Conservation (phyloP, 2,113 vertebrate genomes). For the Campylomormyrus tamandua region DNA sequence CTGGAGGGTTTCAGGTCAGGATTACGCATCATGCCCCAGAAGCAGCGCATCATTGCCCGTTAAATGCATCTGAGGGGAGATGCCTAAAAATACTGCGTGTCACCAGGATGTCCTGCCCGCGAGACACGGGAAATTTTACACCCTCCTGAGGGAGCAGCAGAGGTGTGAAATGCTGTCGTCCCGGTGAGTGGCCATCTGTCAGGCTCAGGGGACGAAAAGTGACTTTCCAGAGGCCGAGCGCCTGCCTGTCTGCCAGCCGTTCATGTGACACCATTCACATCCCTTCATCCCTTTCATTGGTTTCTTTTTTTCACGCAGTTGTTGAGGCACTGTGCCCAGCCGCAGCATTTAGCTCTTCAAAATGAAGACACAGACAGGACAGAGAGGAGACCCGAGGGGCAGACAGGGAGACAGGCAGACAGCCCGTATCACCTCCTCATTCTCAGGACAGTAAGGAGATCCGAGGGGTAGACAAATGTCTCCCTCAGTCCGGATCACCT, state of each 20-base stretch:
- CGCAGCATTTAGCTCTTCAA: neutral
- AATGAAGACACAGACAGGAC: neutral
- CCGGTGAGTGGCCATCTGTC: conserved; percentile 4
- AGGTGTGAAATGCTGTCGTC: conserved; percentile 3
- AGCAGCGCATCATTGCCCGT: neutral
- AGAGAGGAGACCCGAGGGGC: neutral
- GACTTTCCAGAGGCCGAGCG: neutral
- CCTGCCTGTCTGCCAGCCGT: neutral
- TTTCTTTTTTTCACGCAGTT: neutral
- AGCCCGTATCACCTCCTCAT: neutral
- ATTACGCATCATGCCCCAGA: neutral
- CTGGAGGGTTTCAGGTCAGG: neutral
- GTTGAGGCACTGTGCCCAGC: neutral
- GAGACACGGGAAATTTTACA: neutral
- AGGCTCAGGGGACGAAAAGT: neutral
- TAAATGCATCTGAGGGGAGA: neutral
- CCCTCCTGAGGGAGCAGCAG: neutral
- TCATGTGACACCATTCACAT: neutral
- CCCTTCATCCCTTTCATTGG: neutral
- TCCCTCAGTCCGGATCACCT: neutral
- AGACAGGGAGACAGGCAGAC: neutral
- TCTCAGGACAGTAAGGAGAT: neutral
- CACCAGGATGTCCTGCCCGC: neutral
- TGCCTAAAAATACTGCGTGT: neutral
- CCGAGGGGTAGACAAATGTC: neutral